A percentile compares a stretch with the other conserved stretches of the same genome.
Conservation (phyloP, 2,797 vertebrate species). For the Echiichthys vipera region DNA sequence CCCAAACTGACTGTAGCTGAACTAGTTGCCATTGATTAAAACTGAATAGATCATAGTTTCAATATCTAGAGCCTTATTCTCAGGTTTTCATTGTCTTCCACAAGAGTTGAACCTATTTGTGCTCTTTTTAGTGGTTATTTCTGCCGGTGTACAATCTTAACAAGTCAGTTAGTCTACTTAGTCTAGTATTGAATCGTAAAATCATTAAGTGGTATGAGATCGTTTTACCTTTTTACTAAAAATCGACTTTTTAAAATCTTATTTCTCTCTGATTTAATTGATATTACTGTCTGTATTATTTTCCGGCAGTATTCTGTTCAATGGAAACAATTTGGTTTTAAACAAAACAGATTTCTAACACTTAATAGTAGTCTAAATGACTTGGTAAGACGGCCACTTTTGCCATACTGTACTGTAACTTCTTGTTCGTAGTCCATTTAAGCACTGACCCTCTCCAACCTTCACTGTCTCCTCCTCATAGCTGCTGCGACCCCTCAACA, state of each 20-base stretch:
- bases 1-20: constrained; percentile 62
- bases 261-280: background rate
- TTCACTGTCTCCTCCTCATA: constrained; percentile 58
- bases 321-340: constrained; percentile 1
- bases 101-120: constrained; percentile 17
- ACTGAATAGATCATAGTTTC: constrained; percentile 40
- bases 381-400: constrained; percentile 39
- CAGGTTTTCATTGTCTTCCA: constrained; percentile 7
- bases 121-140: constrained; percentile 8
- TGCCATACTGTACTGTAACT: background rate
- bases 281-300: background rate
- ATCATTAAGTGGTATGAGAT: background rate
- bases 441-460: constrained; percentile 1
- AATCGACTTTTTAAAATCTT: background rate
- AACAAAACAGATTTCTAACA: background rate
- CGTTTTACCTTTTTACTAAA: constrained; percentile 1
- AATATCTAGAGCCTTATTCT: constrained; percentile 25
- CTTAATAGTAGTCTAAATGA: constrained; percentile 20
- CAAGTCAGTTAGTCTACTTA: constrained; percentile 46
- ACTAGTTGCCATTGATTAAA: constrained; percentile 58
- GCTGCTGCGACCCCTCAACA: constrained; percentile 97
- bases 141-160: constrained; percentile 39
- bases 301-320: background rate
- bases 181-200: background rate
- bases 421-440: constrained; percentile 16